Base-by-base conservation (phyloP, 2,113 vertebrate species). In the Hyla sarda region DNA sequence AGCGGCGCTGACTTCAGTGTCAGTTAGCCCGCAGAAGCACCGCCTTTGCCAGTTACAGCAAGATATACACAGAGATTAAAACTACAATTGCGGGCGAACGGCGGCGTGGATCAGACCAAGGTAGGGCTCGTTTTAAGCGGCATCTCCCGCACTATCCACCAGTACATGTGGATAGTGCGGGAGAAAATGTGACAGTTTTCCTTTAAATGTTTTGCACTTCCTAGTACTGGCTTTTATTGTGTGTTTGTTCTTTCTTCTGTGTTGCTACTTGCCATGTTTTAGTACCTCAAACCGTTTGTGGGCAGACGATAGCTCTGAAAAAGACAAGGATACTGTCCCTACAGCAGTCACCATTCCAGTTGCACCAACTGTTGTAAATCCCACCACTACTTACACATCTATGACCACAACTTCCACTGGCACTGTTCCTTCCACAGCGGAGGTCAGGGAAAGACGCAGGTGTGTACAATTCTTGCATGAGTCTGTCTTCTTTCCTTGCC, bases 401-500 rank as follows among this genome's bases (percentile, higher is more conserved):
- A 94, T 96, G 94, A 96, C 96, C 88, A 93, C 94, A 93, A 93
- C 95, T 93, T 94, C 95, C 93, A 95, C 96, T 92, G 95, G 95
- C 95, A 96, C 94, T 91, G 92, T 95, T 90, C 94, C 95, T 88
- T 97, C 97, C 89, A 93, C 95, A 90, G 93, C 96, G 87, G 98
- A 97, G 90, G 94, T 96, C 94, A 95, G 96, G 92, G 96, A 99
- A 92, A 95, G 97, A 94, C 98, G 98, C 96, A 99, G 98, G 98
- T 99, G 50, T 6, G 3, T 1, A 0, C 0, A 9, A 75, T 65
- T 87, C 28, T 65, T 37, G 74, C 47, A 54, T 77, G 48, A 54
- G 28, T 54, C n/a, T 32, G 13, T 76, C 28, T 30, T 52, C 14
- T 41, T 75, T 25, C n/a, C 45, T 75, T 48, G 73, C 73, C 3